Base-by-base conservation (phyloP, 1,140 invertebrate species). In the Drosophila malerkotliana region DNA sequence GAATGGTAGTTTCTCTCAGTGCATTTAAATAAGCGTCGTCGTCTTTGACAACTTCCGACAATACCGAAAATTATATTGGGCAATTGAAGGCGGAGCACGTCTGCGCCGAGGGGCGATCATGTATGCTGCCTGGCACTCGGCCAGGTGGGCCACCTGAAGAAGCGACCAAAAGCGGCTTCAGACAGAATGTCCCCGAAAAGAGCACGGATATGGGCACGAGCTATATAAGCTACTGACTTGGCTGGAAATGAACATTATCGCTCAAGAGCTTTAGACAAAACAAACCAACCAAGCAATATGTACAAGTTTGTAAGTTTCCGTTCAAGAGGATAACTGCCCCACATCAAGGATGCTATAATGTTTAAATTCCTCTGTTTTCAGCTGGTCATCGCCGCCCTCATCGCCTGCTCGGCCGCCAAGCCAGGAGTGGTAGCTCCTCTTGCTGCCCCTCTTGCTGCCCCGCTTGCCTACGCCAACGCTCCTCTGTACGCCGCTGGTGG, bases 401-500 rank as follows among this genome's bases (percentile, higher is more conserved):
- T 91, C 48, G 82, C 90, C 39, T 90, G 87, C 71, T 71, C 75
- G 9, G 51, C 66, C 12, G 90, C 90, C 53, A 82, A 81, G 24
- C 88, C 88, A 5, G 82, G 90, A 37, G 55, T 84, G 4, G 66
- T 91, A 4, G 72, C 92, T 12, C 90, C 92, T 4, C 52, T 57
- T 45, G 68, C 71, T n/a, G 76, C 91, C 48, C 91, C 58, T 12
- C 41, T 66, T 14, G 92, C 69, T 89, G 84, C 68, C 41, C 74
- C 88, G 34, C 32, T 92, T 15, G 92, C 92, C 53, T 92, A 92
- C 66, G 90, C 91, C 4, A 91, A 89, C 67, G 76, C 89, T 18
- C 90, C 90, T 15, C 59, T 91, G 5, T 91, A 90, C 41, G 90
- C 90, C 37, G 85, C 90, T 12, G 90, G 82, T 4, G 90, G 90